phyloP scores from a whole-genome alignment of 2,113 vertebrate species.

The Electrona antarctica region DNA sequence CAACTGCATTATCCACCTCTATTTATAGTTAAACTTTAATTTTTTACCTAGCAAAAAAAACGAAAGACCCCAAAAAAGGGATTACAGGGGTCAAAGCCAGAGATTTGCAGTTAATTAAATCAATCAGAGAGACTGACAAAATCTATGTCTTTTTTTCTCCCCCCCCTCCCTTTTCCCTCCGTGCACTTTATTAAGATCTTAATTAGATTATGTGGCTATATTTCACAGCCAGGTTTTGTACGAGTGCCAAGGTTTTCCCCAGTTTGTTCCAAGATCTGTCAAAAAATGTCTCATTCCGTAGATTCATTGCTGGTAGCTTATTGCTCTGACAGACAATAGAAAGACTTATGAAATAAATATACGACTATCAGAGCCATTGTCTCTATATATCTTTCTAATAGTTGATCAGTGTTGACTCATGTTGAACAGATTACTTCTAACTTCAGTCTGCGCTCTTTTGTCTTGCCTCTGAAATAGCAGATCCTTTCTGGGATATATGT shows the following conservation, averaged over 20 bases:
- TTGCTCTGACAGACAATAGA: neutral
- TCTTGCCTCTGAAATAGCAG: too few relatives aligned
- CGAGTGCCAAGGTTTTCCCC: neutral
- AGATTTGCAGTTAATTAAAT: conserved; percentile 83
- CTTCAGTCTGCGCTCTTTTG: too few relatives aligned
- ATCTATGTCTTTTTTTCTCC: conserved; percentile 53
- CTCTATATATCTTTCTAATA: too few relatives aligned
- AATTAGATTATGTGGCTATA: conserved; percentile 57
- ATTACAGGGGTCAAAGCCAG: conserved; percentile 75
- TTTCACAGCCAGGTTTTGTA: conserved; percentile 45
- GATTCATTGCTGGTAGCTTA: neutral
- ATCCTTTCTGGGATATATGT: too few relatives aligned
- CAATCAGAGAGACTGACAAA: conserved; percentile 70
- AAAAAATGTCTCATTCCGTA: neutral
- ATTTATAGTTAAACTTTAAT: conserved; percentile 84
- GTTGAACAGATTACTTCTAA: too few relatives aligned
- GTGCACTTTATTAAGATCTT: conserved; percentile 51
- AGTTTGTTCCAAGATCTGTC: neutral
- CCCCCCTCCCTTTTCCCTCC: conserved; percentile 38
- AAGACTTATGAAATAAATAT: neutral
- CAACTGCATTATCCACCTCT: conserved; percentile 81
- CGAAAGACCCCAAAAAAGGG: conserved; percentile 66
- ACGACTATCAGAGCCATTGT: too few relatives aligned
- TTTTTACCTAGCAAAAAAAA: conserved; percentile 71
- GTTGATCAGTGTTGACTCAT: too few relatives aligned